Percentiles rank a stretch among this genome's conserved stretches.
These are phyloP conservation scores for Spatulosminthurus flaviceps DNA, from an alignment of 2,888 invertebrate species.

Conservation along the genomic window DNA sequence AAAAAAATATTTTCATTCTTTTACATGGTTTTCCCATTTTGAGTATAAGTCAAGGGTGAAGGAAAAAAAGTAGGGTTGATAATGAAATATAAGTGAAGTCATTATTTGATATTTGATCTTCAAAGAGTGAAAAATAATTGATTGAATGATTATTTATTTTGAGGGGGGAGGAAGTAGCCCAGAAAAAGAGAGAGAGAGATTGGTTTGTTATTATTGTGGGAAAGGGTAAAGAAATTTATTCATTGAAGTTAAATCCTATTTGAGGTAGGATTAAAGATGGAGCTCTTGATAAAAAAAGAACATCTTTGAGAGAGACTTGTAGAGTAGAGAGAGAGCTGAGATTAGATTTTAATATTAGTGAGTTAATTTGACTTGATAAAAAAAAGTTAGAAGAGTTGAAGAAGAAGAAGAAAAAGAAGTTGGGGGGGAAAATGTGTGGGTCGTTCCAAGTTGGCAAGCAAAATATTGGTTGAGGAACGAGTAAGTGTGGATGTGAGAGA, in stretches of 20 bases:
- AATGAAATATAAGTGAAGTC: no score
- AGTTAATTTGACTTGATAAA: slow-evolving; percentile 26
- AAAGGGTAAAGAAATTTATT: slow-evolving; percentile 9
- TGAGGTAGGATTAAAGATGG: neutral
- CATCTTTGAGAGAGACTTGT: slow-evolving; percentile 7
- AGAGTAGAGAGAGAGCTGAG: neutral
- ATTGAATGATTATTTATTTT: neutral
- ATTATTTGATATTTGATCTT: no score
- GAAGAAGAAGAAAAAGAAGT: no score
- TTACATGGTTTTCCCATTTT: no score
- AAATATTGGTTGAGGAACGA: slow-evolving; percentile 14
- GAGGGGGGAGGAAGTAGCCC: neutral
- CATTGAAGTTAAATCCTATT: neutral
- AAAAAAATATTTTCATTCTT: no score
- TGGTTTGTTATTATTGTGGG: no score
- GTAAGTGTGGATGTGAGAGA: neutral
- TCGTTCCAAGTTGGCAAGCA: slow-evolving; percentile 23
- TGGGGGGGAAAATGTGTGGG: slow-evolving; percentile 21
- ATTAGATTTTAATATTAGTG: slow-evolving; percentile 20
- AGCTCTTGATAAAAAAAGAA: neutral
- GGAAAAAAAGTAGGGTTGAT: no score
- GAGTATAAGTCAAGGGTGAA: no score
- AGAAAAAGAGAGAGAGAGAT: neutral
- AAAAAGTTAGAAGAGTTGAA: no score
- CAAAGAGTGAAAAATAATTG: neutral